Evolutionary conservation across 2,888 invertebrate genomes (phyloP), one percentile per base, ranked within the genome.

Genomic region (Micropterix aruncella): DNA sequence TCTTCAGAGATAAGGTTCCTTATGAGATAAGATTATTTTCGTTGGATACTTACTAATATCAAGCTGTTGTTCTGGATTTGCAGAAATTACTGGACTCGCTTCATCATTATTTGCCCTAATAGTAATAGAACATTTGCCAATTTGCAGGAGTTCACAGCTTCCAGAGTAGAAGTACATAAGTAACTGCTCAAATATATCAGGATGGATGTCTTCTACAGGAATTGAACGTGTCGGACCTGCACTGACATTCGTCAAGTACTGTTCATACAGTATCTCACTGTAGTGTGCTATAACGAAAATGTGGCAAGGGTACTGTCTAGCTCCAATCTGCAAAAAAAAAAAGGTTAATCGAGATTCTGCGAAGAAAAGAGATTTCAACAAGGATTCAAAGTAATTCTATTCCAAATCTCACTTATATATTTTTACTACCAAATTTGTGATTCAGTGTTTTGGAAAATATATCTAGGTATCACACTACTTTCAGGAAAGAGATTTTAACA

Each of bases 131-230:
- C 73, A 70, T 2, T 66, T 62, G 0, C 77, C 80, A 19, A 67
- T 52, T 42, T 66, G 67, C 0, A 75, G 59, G 16, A 83, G 69
- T 52, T 78, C 77, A 56, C 83, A 84, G 1, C 63, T 65, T 3
- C 79, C 77, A 0, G 80, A 79, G 57, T 91, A 90, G 53, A 88
- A 75, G 57, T 66, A 80, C 45, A 64, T 60, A 4, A 90, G 58
- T n/a, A 88, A 63, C 48, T 86, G 70, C 46, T 80, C 75, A 57
- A 90, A 85, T 46, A 85, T 77, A 42, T 79, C 73, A 0, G 78
- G 72, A 43, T 75, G 68, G 0, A 79, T 62, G 46, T 75, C 72
- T 1, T 73, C 66, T 3, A 83, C 55, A 15, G 57, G 52, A 0
- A 81, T 55, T 1, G 60, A 56, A 1, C 66, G 63, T 12, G 54